Evolutionary conservation across 2,888 invertebrate species (phyloP).

Genomic region (Amblyjoppa proteus): DNA sequence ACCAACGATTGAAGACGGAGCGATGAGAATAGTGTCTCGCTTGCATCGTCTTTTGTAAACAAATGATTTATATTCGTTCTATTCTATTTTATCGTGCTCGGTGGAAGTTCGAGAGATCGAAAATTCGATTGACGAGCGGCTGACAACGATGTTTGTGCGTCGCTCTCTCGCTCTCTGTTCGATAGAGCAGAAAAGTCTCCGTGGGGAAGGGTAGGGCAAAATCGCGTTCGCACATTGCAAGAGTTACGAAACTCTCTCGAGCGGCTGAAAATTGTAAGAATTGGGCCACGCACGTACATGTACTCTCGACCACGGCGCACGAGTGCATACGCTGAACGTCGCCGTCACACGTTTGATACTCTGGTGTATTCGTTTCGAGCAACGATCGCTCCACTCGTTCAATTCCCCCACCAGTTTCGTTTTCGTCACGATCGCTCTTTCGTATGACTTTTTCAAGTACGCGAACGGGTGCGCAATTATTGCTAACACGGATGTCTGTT

Average conservation of each 20-base stretch:
- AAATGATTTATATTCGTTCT: background rate
- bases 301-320: slow-evolving; percentile 21
- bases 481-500: slow-evolving; percentile 84
- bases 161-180: background rate
- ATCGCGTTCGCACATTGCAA: slow-evolving; percentile 71
- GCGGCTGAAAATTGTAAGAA: slow-evolving; percentile 82
- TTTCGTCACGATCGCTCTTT: slow-evolving; percentile 60
- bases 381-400: slow-evolving; percentile 35
- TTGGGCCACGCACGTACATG: slow-evolving; percentile 79
- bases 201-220: slow-evolving; percentile 51
- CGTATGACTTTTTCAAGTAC: slow-evolving; percentile 71
- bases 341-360: slow-evolving; percentile 8
- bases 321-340: background rate
- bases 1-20: background rate
- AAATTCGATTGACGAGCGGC: background rate
- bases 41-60: background rate
- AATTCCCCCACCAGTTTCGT: slow-evolving; percentile 49
- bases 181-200: slow-evolving; percentile 35
- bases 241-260: slow-evolving; percentile 76
- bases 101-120: background rate
- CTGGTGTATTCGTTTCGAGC: slow-evolving; percentile 41
- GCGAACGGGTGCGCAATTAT: slow-evolving; percentile 81
- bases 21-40: background rate
- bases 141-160: slow-evolving; percentile 18
- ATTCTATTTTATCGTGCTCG: background rate